Evolutionary conservation across 2,888 invertebrate genomes (phyloP), one percentile per base, ranked within the genome.

Genomic region (Pocota personata): DNA sequence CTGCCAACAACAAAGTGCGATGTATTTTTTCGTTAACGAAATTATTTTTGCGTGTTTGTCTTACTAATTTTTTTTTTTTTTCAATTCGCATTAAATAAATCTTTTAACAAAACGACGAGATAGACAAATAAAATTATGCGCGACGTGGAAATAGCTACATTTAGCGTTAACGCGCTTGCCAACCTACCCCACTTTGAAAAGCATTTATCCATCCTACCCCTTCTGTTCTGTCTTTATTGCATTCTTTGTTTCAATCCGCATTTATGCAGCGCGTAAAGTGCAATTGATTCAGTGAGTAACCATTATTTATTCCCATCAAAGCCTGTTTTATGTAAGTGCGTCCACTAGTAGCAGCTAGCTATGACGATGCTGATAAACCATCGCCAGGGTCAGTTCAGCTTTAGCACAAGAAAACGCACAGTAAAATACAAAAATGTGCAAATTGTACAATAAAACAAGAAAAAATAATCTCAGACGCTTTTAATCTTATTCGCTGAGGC

Each of bases 1-100:
- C 6, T 32, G 19, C 2, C 14, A 4, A 35, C 32, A 50, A 35
- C 37, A 30, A 67, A 35, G 2, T 37, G 48, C 62, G 43, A 60
- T 58, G 46, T 37, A 24, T 16, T 32, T 14, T 73, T 24, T 52
- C 30, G 55, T 30, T 16, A 64, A 50, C 52, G 12, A 72, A 72
- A 55, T 69, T 7, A 7, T 69, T 69, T 50, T 48, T 75, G 35
- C 62, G 82, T 75, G 75, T 76, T 66, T 52, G 71, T 52, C 43
- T 66, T 64, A 72, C 46, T 58, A 40, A 62, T 69, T 80, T 24
- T 24, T 35, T 48, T n/a, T 55, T 69, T 80, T 24, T 24, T 35
- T 48, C 16, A 7, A 24, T 43, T 75, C 43, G 35, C n/a, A 14
- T 27, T 57, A 55, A 57, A 71, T 78, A 55, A 78, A 78, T 69